Evolutionary conservation across 2,797 vertebrate species (phyloP), one percentile per base, ranked within the genome.

Genomic region (Aselliscus stoliczkanus): DNA sequence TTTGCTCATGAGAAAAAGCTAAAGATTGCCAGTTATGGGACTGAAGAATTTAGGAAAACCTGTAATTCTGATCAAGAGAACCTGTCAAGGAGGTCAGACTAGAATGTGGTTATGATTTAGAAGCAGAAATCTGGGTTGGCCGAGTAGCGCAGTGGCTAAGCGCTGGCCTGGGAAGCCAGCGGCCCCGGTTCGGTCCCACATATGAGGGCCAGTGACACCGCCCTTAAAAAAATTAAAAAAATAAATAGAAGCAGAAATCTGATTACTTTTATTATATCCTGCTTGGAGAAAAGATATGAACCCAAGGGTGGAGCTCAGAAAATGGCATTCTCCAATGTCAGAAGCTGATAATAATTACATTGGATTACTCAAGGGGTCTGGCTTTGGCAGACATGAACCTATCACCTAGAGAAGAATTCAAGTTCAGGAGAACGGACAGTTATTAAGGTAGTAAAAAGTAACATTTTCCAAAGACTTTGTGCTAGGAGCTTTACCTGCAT

Each of bases 81-180:
- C 13, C 47, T 86, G 42, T 72, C 21, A 75, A 73, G 11, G 37
- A 89, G 10, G 37, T 91, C 88, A 75, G 64, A 75, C 17, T 67
- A n/a, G 29, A 93, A 96, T 65, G 60, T 90, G 77, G 88, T 72
- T 82, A 69, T 87, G n/a, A 90, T 62, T 92, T 82, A 62, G 34
- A 92, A 83, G 42, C 21, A 65, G 37, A 75, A 70, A 47, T 69
- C 4, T 42, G 39, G n/a, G n/a, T n/a, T n/a, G n/a, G n/a, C n/a
- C n/a, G n/a, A n/a, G n/a, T n/a, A n/a, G n/a, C n/a, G n/a, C n/a
- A n/a, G n/a, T n/a, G n/a, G n/a, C n/a, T n/a, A n/a, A n/a, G n/a
- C n/a, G n/a, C n/a, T n/a, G n/a, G n/a, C n/a, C n/a, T n/a, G n/a
- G n/a, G n/a, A n/a, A n/a, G n/a, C n/a, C n/a, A n/a, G n/a, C n/a